Percentiles rank a stretch among this genome's conserved stretches.
These are phyloP conservation scores for Corythornis vintsioides DNA, from an alignment of 2,113 vertebrate species.

Conservation along the genomic window DNA sequence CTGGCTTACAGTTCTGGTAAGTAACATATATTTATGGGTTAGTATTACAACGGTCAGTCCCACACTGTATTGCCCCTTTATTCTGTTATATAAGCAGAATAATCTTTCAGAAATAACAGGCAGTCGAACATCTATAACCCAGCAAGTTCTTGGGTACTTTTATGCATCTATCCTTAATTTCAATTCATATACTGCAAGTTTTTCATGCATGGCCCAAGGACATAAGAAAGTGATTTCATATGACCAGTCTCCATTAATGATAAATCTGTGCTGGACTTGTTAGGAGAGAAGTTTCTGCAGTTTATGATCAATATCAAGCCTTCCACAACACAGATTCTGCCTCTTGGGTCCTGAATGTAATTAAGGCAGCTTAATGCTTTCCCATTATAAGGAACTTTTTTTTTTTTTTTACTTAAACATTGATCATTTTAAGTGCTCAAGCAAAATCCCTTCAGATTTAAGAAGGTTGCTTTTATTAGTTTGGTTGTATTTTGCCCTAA, in stretches of 20 bases:
- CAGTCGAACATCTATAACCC: not conserved
- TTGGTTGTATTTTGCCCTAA: not conserved
- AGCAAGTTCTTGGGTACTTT: not conserved
- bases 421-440: not conserved
- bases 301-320: not conserved
- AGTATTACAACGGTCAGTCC: not conserved
- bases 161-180: not conserved
- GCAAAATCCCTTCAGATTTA: not conserved
- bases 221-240: not conserved
- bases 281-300: not conserved
- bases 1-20: not conserved
- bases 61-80: not conserved
- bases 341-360: not conserved
- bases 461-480: not conserved
- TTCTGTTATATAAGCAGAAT: not conserved
- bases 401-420: not conserved
- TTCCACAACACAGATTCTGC: not conserved
- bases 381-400: not conserved
- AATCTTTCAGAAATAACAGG: not conserved
- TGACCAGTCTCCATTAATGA: not conserved
- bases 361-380: not conserved
- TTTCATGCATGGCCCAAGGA: not conserved
- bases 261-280: not conserved
- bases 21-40: not conserved
- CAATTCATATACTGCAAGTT: not conserved